A percentile compares a stretch with the other conserved stretches of the same genome.
These are phyloP conservation scores for Sminthurides bifidus DNA, from an alignment of 1,140 invertebrate species.

Conservation along the genomic window DNA sequence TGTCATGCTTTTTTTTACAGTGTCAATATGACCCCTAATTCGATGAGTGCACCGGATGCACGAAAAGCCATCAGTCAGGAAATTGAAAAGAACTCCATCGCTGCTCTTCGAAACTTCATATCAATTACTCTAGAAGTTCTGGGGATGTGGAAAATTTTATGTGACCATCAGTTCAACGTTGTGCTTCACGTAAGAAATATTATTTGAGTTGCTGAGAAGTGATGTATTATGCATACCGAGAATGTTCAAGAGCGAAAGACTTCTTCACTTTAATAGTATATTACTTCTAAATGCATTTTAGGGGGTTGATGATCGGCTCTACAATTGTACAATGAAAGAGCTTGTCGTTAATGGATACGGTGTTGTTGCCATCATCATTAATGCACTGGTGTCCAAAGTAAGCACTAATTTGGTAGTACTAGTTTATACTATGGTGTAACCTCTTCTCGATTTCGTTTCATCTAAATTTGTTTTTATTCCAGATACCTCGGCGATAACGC, in stretches of 20 bases:
- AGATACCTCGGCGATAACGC: conserved; percentile 89
- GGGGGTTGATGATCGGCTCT: conserved; percentile 51
- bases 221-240: background rate
- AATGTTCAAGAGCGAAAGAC: background rate
- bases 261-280: background rate
- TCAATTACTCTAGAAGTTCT: conserved; percentile 75
- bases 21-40: conserved; percentile 3
- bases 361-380: conserved; percentile 64
- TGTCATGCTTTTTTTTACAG: background rate
- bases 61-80: conserved; percentile 11
- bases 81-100: conserved; percentile 55
- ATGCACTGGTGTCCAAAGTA: conserved; percentile 57
- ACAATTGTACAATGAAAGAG: conserved; percentile 58
- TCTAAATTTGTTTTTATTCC: conserved; percentile 25
- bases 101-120: conserved; percentile 62
- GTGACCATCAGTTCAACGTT: conserved; percentile 81
- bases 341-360: conserved; percentile 69
- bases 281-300: conserved; percentile 32
- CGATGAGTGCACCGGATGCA: conserved; percentile 8
- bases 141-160: conserved; percentile 83
- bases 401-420: conserved; percentile 14
- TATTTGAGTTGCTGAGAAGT: conserved; percentile 19
- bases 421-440: conserved; percentile 7
- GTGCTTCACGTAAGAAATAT: conserved; percentile 50
- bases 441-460: background rate